Base-by-base conservation (phyloP, 2,797 vertebrate genomes). In the Nannoperca obscura region DNA sequence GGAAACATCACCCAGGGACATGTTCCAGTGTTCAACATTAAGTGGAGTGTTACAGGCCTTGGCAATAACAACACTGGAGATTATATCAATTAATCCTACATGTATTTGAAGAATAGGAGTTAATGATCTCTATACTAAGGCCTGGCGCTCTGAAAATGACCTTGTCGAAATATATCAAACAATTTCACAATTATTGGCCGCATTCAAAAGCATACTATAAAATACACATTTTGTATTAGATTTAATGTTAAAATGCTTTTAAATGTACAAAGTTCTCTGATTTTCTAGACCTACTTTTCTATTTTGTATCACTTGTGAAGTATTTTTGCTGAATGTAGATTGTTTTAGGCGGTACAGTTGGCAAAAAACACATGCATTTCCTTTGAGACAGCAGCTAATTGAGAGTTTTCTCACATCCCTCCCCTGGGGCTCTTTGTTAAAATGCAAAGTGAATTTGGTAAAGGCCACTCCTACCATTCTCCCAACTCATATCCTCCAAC, bases 21-120 rank as follows among this genome's bases (percentile, higher is more conserved):
- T 58, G 7, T 75, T 67, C 71, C 60, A 78, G 55, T 80, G 74
- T 81, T 78, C 61, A 52, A 78, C 78, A 88, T 83, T 69, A 81
- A 60, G 63, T 54, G 70, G 74, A 52, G 27, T 59, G 69, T 57
- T 54, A 32, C 38, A 8, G n/a, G 27, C 27, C 20, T 42, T 74
- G 72, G 79, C 62, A 68, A 65, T 61, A 46, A 66, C 66, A 57
- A 74, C 57, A 49, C 42, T 64, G 44, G 52, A 70, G 81, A 83
- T 73, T 42, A 74, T 64, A 62, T 74, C 65, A 76, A 74, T 50
- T 52, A 71, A 54, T 19, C 60, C 63, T 22, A 11, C 38, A 10
- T 40, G 32, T 38, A 34, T 22, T 58, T 59, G 10, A 61, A 62
- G 36, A 63, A 54, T 46, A 15, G 49, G 20, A 24, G 71, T 82